phyloP scores from a whole-genome alignment of 2,888 invertebrate genomes.

The Coelopa pilipes region DNA sequence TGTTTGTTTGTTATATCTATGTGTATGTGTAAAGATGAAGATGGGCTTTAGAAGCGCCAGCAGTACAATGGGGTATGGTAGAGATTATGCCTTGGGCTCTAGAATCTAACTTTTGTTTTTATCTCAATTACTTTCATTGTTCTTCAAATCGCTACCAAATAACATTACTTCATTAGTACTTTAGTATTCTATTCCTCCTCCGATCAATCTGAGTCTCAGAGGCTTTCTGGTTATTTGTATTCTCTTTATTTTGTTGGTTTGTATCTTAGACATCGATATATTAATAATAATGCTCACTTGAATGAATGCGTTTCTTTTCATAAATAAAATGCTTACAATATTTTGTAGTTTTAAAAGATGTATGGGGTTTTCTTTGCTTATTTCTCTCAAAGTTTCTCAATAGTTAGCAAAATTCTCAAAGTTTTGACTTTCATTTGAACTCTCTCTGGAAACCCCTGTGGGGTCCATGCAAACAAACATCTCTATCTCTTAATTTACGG shows the following conservation, averaged over 20 bases:
- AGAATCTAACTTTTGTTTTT: slow-evolving; percentile 8
- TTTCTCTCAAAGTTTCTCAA: background rate
- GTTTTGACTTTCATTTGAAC: background rate
- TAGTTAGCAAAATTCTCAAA: background rate
- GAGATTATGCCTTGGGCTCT: background rate
- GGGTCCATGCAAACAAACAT: background rate
- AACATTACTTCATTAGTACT: no score
- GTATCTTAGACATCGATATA: slow-evolving; percentile 31
- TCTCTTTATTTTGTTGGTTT: background rate
- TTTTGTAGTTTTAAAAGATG: slow-evolving; percentile 15
- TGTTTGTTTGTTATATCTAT: background rate
- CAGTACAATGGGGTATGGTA: background rate
- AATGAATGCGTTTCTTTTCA: background rate
- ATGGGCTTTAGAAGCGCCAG: slow-evolving; percentile 3
- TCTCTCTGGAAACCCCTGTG: background rate
- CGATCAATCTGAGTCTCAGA: no score
- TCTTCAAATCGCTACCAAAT: slow-evolving; percentile 1
- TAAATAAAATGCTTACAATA: slow-evolving; percentile 21
- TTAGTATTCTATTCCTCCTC: no score
- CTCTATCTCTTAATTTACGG: background rate
- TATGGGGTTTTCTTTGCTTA: background rate
- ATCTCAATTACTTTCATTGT: no score
- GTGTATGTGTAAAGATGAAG: no score
- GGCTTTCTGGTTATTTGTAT: background rate
- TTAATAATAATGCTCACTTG: background rate